Percentiles rank a stretch among this genome's conserved stretches.
These are phyloP conservation scores for Agrochola lychnidis DNA, from an alignment of 2,888 invertebrate species.

Conservation along the genomic window DNA sequence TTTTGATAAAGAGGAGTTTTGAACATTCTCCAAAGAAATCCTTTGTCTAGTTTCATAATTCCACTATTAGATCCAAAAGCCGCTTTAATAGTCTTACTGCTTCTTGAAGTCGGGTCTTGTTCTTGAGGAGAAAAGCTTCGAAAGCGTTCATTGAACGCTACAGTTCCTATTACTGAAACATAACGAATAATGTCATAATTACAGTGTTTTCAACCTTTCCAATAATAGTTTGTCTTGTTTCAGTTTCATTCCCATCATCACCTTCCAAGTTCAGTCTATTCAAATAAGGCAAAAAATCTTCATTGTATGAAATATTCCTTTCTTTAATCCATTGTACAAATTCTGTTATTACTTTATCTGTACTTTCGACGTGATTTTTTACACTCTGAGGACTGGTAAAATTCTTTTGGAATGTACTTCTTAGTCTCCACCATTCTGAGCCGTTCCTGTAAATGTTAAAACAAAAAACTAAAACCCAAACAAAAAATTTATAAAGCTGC, in stretches of 20 bases:
- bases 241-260: conserved; percentile 80
- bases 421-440: conserved; percentile 94
- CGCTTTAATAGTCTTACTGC: conserved; percentile 93
- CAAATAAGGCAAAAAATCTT: conserved; percentile 93
- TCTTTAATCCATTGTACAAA: conserved; percentile 90
- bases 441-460: conserved; percentile 93
- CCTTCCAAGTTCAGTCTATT: conserved; percentile 95
- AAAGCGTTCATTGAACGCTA: conserved; percentile 93
- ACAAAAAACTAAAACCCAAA: too few relatives aligned
- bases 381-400: conserved; percentile 94
- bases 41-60: conserved; percentile 93
- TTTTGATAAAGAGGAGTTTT: conserved; percentile 94
- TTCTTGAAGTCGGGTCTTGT: conserved; percentile 90
- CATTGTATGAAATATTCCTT: conserved; percentile 70
- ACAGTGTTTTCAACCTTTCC: background rate
- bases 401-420: conserved; percentile 95
- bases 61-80: conserved; percentile 94
- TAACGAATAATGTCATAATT: background rate
- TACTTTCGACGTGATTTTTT: conserved; percentile 91
- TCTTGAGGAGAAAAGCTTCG: conserved; percentile 92
- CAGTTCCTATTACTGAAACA: conserved; percentile 93
- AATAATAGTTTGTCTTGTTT: background rate
- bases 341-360: conserved; percentile 92
- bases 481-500: too few relatives aligned
- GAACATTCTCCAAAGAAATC: conserved; percentile 93